Evolutionary conservation across 2,113 vertebrate species (phyloP).

Genomic region (Hippolais icterina): DNA sequence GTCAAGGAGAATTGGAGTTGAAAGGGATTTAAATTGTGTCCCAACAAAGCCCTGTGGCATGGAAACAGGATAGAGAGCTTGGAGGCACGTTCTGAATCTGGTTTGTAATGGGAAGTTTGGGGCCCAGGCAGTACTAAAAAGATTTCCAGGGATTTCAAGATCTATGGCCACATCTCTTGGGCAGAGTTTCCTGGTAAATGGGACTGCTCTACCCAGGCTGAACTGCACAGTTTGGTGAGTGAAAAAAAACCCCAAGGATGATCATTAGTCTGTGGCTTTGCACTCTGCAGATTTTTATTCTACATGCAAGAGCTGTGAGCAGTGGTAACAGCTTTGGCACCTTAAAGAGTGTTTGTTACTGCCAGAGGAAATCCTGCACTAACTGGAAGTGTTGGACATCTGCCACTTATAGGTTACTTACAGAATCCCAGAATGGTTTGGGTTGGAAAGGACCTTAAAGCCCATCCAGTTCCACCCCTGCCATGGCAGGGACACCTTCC

Average conservation of each 20-base stretch:
- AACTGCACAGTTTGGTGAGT: background rate
- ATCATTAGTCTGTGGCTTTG: background rate
- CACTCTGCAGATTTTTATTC: background rate
- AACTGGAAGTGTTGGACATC: background rate
- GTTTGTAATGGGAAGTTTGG: background rate
- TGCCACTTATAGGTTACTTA: background rate
- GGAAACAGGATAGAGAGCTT: background rate
- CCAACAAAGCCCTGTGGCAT: background rate
- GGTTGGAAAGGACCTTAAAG: background rate
- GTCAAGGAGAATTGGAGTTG: slow-evolving; percentile 9
- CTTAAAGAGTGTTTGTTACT: background rate
- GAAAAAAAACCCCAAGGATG: background rate
- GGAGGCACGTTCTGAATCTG: background rate
- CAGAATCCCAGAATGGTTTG: background rate
- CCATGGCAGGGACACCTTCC: background rate
- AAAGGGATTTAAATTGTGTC: background rate
- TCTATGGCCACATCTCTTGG: background rate
- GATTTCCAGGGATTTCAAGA: background rate
- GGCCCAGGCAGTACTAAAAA: background rate
- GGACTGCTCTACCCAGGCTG: background rate
- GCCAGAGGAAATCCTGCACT: background rate
- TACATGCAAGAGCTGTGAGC: background rate
- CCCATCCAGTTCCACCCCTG: background rate
- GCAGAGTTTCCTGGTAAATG: background rate
- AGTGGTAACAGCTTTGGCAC: background rate